These are phyloP conservation scores for Blomia tropicalis DNA, from an alignment of 2,888 invertebrate genomes.

Conservation along the genomic window DNA sequence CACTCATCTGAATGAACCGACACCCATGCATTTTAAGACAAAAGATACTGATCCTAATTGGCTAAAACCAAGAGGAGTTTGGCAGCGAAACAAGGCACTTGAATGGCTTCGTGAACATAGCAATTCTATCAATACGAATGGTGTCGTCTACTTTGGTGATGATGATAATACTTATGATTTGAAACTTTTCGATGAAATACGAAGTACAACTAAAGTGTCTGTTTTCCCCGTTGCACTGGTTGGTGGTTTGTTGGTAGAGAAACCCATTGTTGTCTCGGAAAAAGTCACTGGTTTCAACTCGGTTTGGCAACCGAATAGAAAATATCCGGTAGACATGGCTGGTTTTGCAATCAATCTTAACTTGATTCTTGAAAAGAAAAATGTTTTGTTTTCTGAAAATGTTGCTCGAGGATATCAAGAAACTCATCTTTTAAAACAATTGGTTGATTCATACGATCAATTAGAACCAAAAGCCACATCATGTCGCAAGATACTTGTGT, in stretches of 20 bases:
- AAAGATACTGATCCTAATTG: conserved; percentile 52
- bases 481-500: conserved; percentile 78
- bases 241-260: conserved; percentile 81
- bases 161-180: conserved; percentile 88
- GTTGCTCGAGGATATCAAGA: conserved; percentile 78
- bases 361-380: conserved; percentile 51
- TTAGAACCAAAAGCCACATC: conserved; percentile 77
- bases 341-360: conserved; percentile 75
- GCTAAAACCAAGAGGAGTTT: conserved; percentile 70
- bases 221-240: conserved; percentile 67
- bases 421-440: conserved; percentile 59
- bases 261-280: conserved; percentile 55
- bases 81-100: conserved; percentile 58
- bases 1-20: conserved; percentile 50
- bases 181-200: conserved; percentile 71
- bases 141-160: conserved; percentile 85
- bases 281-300: conserved; percentile 68
- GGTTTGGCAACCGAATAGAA: conserved; percentile 46
- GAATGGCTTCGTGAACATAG: conserved; percentile 56
- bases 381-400: conserved; percentile 62
- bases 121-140: conserved; percentile 41
- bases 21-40: conserved; percentile 53
- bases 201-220: conserved; percentile 29
- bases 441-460: conserved; percentile 48
- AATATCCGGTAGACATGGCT: conserved; percentile 96